Base-by-base conservation (phyloP, 2,113 vertebrate genomes). In the Amphilophus citrinellus region DNA sequence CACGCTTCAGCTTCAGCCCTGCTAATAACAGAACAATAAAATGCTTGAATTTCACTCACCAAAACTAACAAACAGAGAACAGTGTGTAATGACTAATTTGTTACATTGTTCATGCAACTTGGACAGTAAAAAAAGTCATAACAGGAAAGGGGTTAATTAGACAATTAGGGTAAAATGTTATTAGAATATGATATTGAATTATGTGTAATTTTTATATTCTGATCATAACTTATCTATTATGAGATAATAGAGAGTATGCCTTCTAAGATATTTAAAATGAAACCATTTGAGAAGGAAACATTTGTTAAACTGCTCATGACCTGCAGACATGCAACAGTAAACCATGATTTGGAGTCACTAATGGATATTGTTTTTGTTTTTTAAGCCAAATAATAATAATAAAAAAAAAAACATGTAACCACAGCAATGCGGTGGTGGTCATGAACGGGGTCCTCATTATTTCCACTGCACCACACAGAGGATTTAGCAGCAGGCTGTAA, bases 401-500 rank as follows among this genome's bases (percentile, higher is more conserved):
- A 17, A 44, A 73, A 24, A 35, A 73, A 73, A 73, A 73, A n/a
- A 0, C 0, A 2, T 53, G 66, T 5, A 79, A 30, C 35, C 27
- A 10, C 47, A 76, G 56, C 61, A 47, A n/a, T 77, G 22, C 9
- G 20, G 9, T 5, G 20, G 44, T 4, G 17, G 47, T 75, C 47
- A 32, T 76, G 71, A 57, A n/a, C 32, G 30, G 39, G 58, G 44
- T 50, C 20, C 2, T 77, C 44, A 20, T 77, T 80, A 76, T 68
- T 65, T 62, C 57, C 61, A 37, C 22, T 17, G 27, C 50, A 15
- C 6, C 44, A 10, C 30, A 65, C 47, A 17, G 18, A 62, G 44
- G 85, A 61, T 82, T 77, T 27, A 84, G 11, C 42, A 58, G 17
- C 3, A 44, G 57, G 58, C 57, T 82, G 10, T 84, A 61, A 79